Conservation (phyloP, 1,140 invertebrate genomes). For the Macrobrachium rosenbergii region DNA sequence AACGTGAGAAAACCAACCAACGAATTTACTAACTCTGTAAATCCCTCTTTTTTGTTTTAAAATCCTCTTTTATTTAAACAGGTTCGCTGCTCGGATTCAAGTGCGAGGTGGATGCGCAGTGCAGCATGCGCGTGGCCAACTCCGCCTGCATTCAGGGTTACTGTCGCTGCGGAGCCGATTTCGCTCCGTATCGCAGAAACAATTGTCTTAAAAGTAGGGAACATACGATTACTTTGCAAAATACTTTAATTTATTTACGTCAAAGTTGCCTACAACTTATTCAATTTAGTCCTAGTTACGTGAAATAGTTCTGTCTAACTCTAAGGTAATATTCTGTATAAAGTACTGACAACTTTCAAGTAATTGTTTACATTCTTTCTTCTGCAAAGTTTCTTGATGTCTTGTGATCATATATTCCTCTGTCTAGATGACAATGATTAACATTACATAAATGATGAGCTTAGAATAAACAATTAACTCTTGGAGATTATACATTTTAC, state of each 20-base stretch:
- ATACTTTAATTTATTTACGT: not conserved
- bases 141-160: slow-evolving; percentile 43
- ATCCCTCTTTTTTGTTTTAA: too few relatives aligned
- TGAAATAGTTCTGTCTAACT: not conserved
- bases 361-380: too few relatives aligned
- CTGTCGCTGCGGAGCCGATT: slow-evolving; percentile 25
- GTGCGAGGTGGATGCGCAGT: slow-evolving; percentile 43
- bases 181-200: slow-evolving; percentile 37
- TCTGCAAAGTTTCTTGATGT: too few relatives aligned
- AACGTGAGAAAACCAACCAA: too few relatives aligned
- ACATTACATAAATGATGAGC: too few relatives aligned
- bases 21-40: too few relatives aligned
- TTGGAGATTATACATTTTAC: too few relatives aligned
- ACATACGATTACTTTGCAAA: not conserved
- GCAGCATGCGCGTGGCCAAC: slow-evolving; percentile 27
- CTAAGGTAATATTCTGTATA: too few relatives aligned
- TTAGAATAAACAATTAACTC: too few relatives aligned
- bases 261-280: not conserved
- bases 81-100: slow-evolving; percentile 31
- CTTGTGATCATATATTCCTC: too few relatives aligned
- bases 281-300: not conserved
- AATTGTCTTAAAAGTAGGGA: slow-evolving; percentile 39
- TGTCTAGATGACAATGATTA: too few relatives aligned
- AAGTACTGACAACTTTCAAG: too few relatives aligned
- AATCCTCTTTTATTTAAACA: not conserved